These are phyloP conservation scores for Uria aalge DNA, from an alignment of 2,113 vertebrate species.

Conservation along the genomic window DNA sequence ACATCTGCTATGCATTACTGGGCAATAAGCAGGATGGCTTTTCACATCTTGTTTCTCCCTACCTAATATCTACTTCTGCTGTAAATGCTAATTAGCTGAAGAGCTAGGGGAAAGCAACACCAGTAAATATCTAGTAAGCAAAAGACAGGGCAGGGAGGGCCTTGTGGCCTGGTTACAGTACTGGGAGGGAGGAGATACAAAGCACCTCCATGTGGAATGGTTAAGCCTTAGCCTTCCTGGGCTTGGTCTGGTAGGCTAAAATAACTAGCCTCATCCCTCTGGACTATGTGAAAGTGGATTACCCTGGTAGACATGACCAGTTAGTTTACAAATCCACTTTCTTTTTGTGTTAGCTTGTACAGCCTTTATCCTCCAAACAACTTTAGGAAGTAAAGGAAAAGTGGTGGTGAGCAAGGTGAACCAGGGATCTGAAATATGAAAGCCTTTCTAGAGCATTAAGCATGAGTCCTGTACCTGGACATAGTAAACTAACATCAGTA, in stretches of 20 bases:
- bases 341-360: not conserved
- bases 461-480: too few relatives aligned
- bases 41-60: not conserved
- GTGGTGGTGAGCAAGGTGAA: not conserved
- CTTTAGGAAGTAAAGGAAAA: not conserved
- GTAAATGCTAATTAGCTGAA: not conserved
- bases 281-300: not conserved
- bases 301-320: not conserved
- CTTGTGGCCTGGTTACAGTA: not conserved
- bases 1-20: not conserved
- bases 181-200: not conserved
- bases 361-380: not conserved
- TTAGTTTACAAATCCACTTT: not conserved
- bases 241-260: not conserved
- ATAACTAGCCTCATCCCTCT: not conserved
- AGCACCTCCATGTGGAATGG: not conserved
- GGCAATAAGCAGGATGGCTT: not conserved
- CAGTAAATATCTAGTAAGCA: not conserved
- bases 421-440: not conserved
- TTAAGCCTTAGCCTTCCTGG: not conserved
- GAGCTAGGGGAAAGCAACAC: not conserved
- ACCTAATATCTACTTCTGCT: not conserved
- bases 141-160: not conserved
- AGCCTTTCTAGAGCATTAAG: not conserved
- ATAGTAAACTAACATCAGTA: not conserved